These are phyloP conservation scores for Stichopus horrens DNA, from an alignment of 53 echinoderm and acorn worm species.

Conservation along the genomic window DNA sequence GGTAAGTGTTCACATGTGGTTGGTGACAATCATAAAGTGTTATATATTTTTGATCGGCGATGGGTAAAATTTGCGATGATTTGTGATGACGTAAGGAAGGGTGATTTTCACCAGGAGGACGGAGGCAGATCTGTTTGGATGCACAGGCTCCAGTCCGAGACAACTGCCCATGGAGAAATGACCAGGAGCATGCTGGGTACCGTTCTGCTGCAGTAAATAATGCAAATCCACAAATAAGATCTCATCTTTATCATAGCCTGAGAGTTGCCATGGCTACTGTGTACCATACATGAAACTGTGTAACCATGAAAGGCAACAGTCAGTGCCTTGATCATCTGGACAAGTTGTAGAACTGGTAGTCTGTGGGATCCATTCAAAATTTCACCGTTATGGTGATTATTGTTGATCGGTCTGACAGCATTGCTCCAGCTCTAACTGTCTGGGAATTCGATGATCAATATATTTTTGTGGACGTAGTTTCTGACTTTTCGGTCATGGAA, in stretches of 20 bases:
- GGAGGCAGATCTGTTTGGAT: background rate
- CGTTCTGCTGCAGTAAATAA: background rate
- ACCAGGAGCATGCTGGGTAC: background rate
- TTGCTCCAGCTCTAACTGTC: no score
- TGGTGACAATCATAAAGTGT: background rate
- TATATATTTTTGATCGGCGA: background rate
- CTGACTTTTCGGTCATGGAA: no score
- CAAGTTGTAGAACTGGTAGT: no score
- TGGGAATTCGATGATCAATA: no score
- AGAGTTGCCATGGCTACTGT: background rate
- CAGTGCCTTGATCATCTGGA: no score
- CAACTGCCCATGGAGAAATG: background rate
- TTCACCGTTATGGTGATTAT: no score
- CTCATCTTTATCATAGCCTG: no score
- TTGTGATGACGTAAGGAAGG: background rate
- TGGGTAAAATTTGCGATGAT: background rate
- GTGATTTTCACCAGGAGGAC: background rate
- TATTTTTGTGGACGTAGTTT: no score
- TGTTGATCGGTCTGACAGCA: no score
- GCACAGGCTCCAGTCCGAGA: background rate
- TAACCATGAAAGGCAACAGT: background rate
- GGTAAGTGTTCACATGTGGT: background rate
- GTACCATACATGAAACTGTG: background rate
- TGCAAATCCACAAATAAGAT: background rate
- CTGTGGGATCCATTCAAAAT: no score